Evolutionary conservation across 2,888 invertebrate genomes (phyloP).

Genomic region (Brenthis ino): DNA sequence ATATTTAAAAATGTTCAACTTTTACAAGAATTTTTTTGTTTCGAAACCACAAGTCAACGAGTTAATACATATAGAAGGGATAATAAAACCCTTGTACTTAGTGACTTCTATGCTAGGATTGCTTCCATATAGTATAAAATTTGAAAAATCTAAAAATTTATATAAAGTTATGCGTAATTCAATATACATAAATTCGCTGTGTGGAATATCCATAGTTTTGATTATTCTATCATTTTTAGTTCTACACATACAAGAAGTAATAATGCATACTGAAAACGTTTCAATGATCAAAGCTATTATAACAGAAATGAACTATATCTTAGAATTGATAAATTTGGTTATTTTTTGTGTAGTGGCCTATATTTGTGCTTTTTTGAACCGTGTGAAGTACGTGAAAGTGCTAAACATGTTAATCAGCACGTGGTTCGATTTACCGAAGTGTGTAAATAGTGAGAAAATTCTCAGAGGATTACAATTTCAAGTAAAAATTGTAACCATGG

Average conservation of each 20-base stretch:
- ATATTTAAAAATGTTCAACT: slow-evolving; percentile 21
- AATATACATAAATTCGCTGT: slow-evolving; percentile 58
- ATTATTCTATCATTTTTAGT: slow-evolving; percentile 50
- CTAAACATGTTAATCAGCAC: slow-evolving; percentile 53
- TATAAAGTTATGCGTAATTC: slow-evolving; percentile 54
- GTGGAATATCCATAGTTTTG: slow-evolving; percentile 50
- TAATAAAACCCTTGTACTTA: slow-evolving; percentile 45
- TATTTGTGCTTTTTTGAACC: slow-evolving; percentile 52
- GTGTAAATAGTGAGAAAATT: slow-evolving; percentile 43
- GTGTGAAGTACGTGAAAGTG: slow-evolving; percentile 55
- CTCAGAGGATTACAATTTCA: slow-evolving; percentile 49
- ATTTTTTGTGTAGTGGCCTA: slow-evolving; percentile 54
- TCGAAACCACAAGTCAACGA: slow-evolving; percentile 14
- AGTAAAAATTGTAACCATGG: slow-evolving; percentile 47
- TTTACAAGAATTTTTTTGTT: slow-evolving; percentile 34
- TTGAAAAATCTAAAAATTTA: slow-evolving; percentile 36
- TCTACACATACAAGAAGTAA: slow-evolving; percentile 54
- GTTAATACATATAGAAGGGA: slow-evolving; percentile 36
- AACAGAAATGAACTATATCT: slow-evolving; percentile 63
- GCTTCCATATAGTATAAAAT: slow-evolving; percentile 47
- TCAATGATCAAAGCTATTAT: slow-evolving; percentile 53
- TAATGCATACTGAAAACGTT: slow-evolving; percentile 46
- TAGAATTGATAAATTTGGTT: slow-evolving; percentile 53
- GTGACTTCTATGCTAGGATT: slow-evolving; percentile 44
- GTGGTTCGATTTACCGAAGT: slow-evolving; percentile 47